Conservation (phyloP, 2,113 vertebrate genomes). For the Orthochromis malagaraziensis region DNA sequence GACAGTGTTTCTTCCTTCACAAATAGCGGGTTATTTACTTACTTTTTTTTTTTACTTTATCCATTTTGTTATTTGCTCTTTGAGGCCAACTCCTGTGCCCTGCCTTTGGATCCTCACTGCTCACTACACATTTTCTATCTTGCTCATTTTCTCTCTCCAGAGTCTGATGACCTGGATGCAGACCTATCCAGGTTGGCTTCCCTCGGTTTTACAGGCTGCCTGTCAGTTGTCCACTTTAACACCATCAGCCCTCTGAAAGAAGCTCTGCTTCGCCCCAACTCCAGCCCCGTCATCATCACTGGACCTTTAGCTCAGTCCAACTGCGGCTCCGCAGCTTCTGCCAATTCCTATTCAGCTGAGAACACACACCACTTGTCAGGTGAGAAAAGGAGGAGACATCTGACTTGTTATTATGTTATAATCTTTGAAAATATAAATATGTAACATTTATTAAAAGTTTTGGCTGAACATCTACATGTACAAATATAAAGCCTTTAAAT, state of each 20-base stretch:
- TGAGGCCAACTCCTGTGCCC: not conserved
- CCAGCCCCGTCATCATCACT: slow-evolving; percentile 70
- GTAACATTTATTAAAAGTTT: not conserved
- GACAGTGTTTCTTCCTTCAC: not conserved
- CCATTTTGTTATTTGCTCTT: not conserved
- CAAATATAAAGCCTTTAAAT: not conserved
- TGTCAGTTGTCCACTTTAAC: slow-evolving; percentile 87
- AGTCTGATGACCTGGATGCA: slow-evolving; percentile 68
- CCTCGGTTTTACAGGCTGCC: slow-evolving; percentile 85
- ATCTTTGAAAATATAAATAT: not conserved
- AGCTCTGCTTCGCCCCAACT: slow-evolving; percentile 72
- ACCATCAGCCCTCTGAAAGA: slow-evolving; percentile 84
- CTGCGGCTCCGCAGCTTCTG: slow-evolving; percentile 73
- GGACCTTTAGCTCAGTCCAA: slow-evolving; percentile 80
- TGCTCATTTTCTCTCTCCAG: not conserved
- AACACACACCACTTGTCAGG: slow-evolving; percentile 86
- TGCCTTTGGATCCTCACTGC: not conserved
- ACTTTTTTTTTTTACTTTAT: not conserved
- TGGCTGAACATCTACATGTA: not conserved
- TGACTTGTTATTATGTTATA: not conserved
- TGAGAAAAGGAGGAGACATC: slow-evolving; percentile 15
- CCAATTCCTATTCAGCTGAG: slow-evolving; percentile 77
- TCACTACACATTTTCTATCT: not conserved
- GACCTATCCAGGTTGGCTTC: slow-evolving; percentile 76
- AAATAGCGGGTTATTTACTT: not conserved